phyloP scores from a whole-genome alignment of 2,113 vertebrate species.

The Piprites chloris region DNA sequence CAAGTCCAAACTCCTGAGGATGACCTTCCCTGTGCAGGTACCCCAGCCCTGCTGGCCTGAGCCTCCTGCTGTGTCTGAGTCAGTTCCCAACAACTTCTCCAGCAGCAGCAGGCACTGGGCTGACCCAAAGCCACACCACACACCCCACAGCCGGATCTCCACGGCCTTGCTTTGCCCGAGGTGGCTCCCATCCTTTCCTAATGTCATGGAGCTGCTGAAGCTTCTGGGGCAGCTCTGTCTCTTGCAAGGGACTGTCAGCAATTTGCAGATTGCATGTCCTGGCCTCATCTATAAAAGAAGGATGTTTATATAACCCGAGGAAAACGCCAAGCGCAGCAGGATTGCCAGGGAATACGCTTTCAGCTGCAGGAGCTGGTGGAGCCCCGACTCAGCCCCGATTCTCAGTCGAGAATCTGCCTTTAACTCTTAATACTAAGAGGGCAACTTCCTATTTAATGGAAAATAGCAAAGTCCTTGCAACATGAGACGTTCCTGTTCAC shows the following conservation, averaged over 20 bases:
- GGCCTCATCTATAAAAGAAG: neutral
- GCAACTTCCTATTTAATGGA: neutral
- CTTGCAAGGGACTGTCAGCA: neutral
- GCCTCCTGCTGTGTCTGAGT: neutral
- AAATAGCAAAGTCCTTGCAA: neutral
- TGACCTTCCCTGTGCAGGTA: neutral
- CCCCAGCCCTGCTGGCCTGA: neutral
- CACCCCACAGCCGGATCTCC: accelerated
- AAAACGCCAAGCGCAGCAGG: neutral
- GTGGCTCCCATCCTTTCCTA: neutral
- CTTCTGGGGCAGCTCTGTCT: neutral
- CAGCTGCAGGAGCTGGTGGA: neutral
- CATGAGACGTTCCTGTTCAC: neutral
- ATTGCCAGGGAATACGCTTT: neutral
- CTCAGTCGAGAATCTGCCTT: neutral
- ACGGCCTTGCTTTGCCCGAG: accelerated
- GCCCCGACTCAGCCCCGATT: neutral
- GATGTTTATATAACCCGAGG: conserved; percentile 7
- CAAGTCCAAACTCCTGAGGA: neutral
- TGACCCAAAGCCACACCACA: neutral
- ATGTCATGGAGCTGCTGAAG: accelerated
- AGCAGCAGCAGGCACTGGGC: neutral
- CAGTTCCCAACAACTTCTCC: neutral
- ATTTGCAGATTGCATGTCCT: neutral
- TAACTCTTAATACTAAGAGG: neutral